Evolutionary conservation across 2,113 vertebrate species (phyloP).

Genomic region (Gnathonemus longibarbis): DNA sequence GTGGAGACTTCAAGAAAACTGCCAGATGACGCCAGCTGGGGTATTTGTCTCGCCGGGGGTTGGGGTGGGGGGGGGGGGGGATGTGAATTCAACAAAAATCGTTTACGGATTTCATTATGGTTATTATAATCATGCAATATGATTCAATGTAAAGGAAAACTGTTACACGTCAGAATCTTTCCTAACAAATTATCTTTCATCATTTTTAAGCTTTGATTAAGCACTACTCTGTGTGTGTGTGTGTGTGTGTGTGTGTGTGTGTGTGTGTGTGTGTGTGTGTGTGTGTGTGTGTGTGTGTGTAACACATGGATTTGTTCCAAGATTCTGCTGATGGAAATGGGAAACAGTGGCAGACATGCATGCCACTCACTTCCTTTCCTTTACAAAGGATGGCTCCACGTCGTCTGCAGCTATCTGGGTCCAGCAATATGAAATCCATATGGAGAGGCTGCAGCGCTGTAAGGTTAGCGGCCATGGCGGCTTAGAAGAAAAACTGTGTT

Average conservation of each 20-base stretch:
- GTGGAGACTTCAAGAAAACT: neutral
- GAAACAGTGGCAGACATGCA: constrained; percentile 52
- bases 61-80: no score
- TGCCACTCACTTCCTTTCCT: constrained; percentile 54
- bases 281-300: neutral
- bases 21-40: neutral
- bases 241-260: neutral
- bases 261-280: neutral
- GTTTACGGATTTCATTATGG: neutral
- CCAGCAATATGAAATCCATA: constrained; percentile 50
- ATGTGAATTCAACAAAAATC: neutral
- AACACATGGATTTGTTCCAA: constrained; percentile 22
- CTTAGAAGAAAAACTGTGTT: constrained; percentile 2
- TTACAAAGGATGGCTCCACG: constrained; percentile 61
- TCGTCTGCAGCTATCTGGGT: constrained; percentile 45
- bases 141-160: neutral
- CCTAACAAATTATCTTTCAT: constrained; percentile 19
- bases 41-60: neutral
- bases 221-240: neutral
- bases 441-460: constrained; percentile 26
- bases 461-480: neutral
- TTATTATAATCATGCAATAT: neutral
- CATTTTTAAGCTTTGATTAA: constrained; percentile 8
- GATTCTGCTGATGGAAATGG: constrained; percentile 34
- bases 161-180: neutral